Evolutionary conservation across 2,797 vertebrate species (phyloP).

Genomic region (Rallus crepitans): DNA sequence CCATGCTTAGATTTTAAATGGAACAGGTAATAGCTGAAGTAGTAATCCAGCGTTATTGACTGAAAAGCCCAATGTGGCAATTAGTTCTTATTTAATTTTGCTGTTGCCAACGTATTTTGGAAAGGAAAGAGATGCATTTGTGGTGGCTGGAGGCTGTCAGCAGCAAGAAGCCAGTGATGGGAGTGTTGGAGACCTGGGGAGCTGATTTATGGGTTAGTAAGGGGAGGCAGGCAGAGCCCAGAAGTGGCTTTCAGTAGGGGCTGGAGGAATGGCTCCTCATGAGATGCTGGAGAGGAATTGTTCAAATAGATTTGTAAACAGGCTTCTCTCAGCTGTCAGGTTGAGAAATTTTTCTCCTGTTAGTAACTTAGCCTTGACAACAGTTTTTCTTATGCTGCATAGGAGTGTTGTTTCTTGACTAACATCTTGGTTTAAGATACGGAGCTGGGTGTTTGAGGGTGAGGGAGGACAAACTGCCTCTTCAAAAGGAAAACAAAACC

Average conservation of each 20-base stretch:
- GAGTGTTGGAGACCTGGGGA: not conserved
- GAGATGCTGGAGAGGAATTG: not conserved
- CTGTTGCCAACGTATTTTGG: not conserved
- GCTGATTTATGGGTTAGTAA: not conserved
- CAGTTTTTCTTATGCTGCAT: not conserved
- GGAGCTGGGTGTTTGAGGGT: not conserved
- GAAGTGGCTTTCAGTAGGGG: not conserved
- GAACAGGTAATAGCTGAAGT: not conserved
- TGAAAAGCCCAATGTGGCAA: not conserved
- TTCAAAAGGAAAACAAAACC: constrained; percentile 48
- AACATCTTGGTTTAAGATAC: not conserved
- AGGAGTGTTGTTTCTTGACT: constrained; percentile 28
- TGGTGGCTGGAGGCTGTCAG: not conserved
- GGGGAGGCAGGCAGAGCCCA: not conserved
- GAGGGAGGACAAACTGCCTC: constrained; percentile 41
- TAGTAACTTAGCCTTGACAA: not conserved
- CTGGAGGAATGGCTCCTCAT: not conserved
- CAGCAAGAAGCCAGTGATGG: not conserved
- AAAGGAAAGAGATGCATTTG: not conserved
- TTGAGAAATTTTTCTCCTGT: not conserved
- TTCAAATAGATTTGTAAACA: not conserved
- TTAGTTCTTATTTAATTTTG: constrained; percentile 26
- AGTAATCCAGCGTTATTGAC: constrained; percentile 16
- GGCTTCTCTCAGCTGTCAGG: not conserved
- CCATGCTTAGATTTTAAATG: not conserved